Conservation (phyloP, 2,797 vertebrate genomes). For the Enteromius argenteus region DNA sequence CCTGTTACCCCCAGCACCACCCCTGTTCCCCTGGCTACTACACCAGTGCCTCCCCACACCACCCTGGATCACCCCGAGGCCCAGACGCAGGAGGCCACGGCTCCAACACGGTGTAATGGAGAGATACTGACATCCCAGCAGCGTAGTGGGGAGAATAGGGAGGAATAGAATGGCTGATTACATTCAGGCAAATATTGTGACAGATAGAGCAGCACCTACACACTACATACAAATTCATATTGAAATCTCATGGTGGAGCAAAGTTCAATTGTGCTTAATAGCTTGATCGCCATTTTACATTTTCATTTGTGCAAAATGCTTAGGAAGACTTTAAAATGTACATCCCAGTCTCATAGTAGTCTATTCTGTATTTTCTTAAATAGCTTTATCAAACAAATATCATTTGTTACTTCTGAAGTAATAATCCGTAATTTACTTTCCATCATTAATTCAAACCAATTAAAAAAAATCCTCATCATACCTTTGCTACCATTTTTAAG, state of each 20-base stretch:
- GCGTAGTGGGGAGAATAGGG: slow-evolving; percentile 74
- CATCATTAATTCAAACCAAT: not conserved
- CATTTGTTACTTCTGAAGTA: not conserved
- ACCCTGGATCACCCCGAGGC: slow-evolving; percentile 70
- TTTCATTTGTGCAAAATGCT: slow-evolving; percentile 16
- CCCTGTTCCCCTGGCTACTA: slow-evolving; percentile 69
- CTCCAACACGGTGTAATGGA: slow-evolving; percentile 80
- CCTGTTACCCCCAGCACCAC: slow-evolving; percentile 67
- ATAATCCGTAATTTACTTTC: not conserved
- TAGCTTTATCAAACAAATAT: slow-evolving; percentile 10
- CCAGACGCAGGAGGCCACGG: slow-evolving; percentile 70
- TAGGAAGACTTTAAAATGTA: slow-evolving; percentile 5
- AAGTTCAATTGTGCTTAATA: slow-evolving; percentile 37
- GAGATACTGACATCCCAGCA: slow-evolving; percentile 73
- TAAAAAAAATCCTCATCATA: not conserved
- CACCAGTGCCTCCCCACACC: slow-evolving; percentile 68
- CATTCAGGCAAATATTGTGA: slow-evolving; percentile 60
- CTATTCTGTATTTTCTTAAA: slow-evolving; percentile 25
- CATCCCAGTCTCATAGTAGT: not conserved
- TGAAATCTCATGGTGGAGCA: slow-evolving; percentile 35
- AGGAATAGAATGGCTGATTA: slow-evolving; percentile 60
- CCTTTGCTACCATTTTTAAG: not conserved
- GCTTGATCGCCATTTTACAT: slow-evolving; percentile 27
- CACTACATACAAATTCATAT: slow-evolving; percentile 59
- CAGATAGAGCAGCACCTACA: slow-evolving; percentile 41